Base-by-base conservation (phyloP, 2,888 invertebrate genomes). In the Drosophila sordidula region DNA sequence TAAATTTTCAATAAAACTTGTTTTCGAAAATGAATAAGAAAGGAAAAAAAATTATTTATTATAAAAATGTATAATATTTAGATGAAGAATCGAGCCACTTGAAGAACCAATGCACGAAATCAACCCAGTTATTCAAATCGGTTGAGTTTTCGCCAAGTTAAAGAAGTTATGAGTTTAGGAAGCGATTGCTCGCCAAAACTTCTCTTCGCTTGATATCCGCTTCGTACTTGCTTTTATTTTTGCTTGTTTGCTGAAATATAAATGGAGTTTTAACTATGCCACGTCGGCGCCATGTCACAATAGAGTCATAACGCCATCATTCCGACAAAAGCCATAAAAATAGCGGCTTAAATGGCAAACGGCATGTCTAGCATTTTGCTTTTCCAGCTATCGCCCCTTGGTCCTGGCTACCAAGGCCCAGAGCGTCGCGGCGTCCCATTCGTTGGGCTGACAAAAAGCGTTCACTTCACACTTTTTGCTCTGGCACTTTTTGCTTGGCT, bases 271-370 rank as follows among this genome's bases (percentile, higher is more conserved):
- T 75, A 75, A 70, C 71, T 81, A 77, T 81, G 69, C 65, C 85
- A 79, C 75, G 85, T 81, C 77, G 70, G 52, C 64, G 54, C 52
- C 63, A 52, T 70, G 82, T 79, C 82, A 81, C 80, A 85, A 81
- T 85, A 76, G 81, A 81, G 71, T 77, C 85, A 81, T 85, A 81
- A 81, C 78, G 82, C 80, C 66, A 68, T 78, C 83, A 72, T 78
- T 71, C 76, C 73, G 56, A 64, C 79, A 62, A 75, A 73, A 66
- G 64, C 66, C 71, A 86, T 83, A 83, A 86, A 83, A 83, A 80
- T 78, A 80, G 74, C 68, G 80, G 70, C 83, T 83, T 80, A 83
- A 81, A 81, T 76, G 66, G 80, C 76, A 81, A 78, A 70, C 83
- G 71, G 71, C 69, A 83, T 80, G 86, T 82, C 80, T 75, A 61